Evolutionary conservation across 2,113 vertebrate genomes (phyloP).

Genomic region (Tretioscincus oriximinensis): DNA sequence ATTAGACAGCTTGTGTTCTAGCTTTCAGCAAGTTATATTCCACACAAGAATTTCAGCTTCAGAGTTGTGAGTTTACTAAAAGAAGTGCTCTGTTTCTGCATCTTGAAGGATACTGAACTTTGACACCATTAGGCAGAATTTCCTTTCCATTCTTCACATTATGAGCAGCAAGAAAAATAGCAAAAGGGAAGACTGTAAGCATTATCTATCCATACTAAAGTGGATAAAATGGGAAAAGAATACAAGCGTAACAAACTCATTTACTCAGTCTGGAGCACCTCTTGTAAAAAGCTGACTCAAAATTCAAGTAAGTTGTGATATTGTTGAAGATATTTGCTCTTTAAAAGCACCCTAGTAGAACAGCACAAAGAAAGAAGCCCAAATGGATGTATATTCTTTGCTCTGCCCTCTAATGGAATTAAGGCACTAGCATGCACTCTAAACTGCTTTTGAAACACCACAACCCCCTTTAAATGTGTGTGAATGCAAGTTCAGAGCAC

Average conservation of each 20-base stretch:
- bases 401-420: too few species aligned
- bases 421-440: too few species aligned
- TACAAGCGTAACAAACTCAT: neutral
- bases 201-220: neutral
- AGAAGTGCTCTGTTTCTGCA: neutral
- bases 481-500: too few species aligned
- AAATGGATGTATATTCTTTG: neutral
- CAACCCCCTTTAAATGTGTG: too few species aligned
- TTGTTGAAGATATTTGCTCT: neutral
- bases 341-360: neutral
- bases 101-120: conserved; percentile 11
- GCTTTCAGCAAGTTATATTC: neutral
- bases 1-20: conserved; percentile 2
- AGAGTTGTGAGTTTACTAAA: neutral
- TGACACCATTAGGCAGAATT: conserved; percentile 12
- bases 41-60: neutral
- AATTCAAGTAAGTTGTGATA: neutral
- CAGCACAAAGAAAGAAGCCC: neutral
- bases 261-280: too few species aligned
- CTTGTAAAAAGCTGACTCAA: neutral
- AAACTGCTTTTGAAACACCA: too few species aligned
- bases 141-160: neutral
- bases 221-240: neutral
- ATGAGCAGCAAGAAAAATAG: neutral
- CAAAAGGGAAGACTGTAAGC: neutral